Evolutionary conservation across 2,888 invertebrate species (phyloP), one percentile per base, ranked within the genome.

Genomic region (Rhagonycha fulva): DNA sequence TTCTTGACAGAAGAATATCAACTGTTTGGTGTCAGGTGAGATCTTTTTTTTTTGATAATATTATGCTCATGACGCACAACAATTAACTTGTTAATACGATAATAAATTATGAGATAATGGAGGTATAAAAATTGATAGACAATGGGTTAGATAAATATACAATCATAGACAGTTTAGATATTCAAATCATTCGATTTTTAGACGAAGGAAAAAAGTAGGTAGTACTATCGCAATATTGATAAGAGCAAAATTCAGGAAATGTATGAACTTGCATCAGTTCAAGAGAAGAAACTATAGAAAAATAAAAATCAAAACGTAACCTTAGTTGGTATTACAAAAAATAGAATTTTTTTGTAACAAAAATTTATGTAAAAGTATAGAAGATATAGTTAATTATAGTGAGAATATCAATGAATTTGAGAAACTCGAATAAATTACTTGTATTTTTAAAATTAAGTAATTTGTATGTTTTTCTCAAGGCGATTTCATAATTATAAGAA

Each of bases 21-120:
- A 93, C 94, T 1, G 93, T 92, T 14, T 95, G 95, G 95, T 95
- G 95, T 84, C 94, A 94, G 91, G 94, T 94, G 87, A 87, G 85
- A 82, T 61, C 28, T 14, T 19, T 32, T 14, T 19, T 32, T 69
- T 60, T 47, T n/a, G n/a, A n/a, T 47, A n/a, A 47, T 2, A 19
- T 19, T 19, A n/a, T n/a, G 5, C n/a, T 47, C 12, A 47, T 47
- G 47, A 47, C 47, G 47, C n/a, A 47, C 47, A 47, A 47, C n/a
- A 47, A 47, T 47, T 47, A n/a, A n/a, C n/a, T 47, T 47, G n/a
- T 5, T 32, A 32, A 12, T 32, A 4, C 32, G 2, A 9, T 32
- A 5, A 32, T 32, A 4, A 12, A n/a, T 32, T n/a, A n/a, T 0
- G n/a, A 4, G 32, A 32, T 32, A 32, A n/a, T n/a, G 5, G 32